Base-by-base conservation (phyloP, 2,888 invertebrate species). In the Sturmia bella region DNA sequence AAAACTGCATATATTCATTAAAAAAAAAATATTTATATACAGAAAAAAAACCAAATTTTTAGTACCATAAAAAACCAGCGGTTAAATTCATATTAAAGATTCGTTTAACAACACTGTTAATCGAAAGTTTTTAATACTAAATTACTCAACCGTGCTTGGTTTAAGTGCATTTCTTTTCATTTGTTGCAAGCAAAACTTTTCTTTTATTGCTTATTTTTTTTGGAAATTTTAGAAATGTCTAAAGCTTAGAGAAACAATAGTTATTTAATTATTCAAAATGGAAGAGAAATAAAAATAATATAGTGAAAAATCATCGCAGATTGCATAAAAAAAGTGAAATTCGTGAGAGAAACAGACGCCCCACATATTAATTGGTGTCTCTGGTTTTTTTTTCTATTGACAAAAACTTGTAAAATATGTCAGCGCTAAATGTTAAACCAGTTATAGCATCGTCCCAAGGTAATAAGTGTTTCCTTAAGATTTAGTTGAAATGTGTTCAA, bases 401-500 rank as follows among this genome's bases (percentile, higher is more conserved):
- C 32, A 32, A 7, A 32, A 32, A 32, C 6, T 32, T 32, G 32
- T 5, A 32, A 32, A 32, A 32, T 6, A 82, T 82, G 82, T 66
- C 83, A 27, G 41, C 75, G 15, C 21, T 69, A 17, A 80, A 74
- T 32, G 57, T 78, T 2, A 84, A 84, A 69, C 84, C 83, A 43
- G 59, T 80, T n/a, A 66, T 57, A 24, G 52, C 52, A 12, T 21
- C 69, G 6, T 19, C 27, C 19, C 74, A 70, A 70, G 83, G 83
- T 83, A 73, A 68, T 41, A 17, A 32, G 9, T 9, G 27, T 32
- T 1, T 32, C 9, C 32, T 32, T 7, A 32, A 32, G 6, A 7
- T 32, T 32, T 32, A 7, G 1, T 32, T 32, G 9, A 32, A 9
- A 59, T n/a, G 15, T 24, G 6, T 1, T 41, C 32, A 32, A 32